A percentile compares a stretch with the other conserved stretches of the same genome.
Conservation (phyloP, 37 sponge, comb jelly and placozoan species). For the Beroe ovata region DNA sequence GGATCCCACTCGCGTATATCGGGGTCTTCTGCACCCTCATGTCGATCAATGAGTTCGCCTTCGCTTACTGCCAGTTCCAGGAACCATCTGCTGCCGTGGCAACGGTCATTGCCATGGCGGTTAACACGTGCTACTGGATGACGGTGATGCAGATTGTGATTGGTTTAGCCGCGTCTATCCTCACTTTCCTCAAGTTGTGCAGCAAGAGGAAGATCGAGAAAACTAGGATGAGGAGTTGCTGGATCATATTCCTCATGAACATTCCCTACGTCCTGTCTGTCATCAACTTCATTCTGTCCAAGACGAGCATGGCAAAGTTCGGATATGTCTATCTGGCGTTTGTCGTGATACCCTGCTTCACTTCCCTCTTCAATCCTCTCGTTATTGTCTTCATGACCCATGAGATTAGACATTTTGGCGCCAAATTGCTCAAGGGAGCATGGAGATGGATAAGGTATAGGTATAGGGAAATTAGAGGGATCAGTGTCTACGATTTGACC, state of each 20-base stretch:
- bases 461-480: not conserved
- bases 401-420: not conserved
- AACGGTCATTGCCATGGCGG: not conserved
- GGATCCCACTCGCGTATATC: not conserved
- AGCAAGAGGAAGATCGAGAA: conserved; percentile 6
- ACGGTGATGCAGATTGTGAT: not conserved
- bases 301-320: not conserved
- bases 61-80: conserved; percentile 39
- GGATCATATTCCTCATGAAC: conserved; percentile 51
- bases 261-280: conserved; percentile 29
- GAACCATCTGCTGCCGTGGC: not conserved
- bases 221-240: conserved; percentile 25
- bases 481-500: conserved; percentile 26
- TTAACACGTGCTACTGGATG: conserved; percentile 18
- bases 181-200: not conserved
- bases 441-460: not conserved
- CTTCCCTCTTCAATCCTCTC: conserved; percentile 11
- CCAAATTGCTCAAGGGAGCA: not conserved
- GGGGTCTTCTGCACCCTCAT: conserved; percentile 15
- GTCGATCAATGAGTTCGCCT: conserved; percentile 41
- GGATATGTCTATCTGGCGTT: conserved; percentile 28
- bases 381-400: not conserved
- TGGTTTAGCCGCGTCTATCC: conserved; percentile 1
- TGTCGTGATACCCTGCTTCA: conserved; percentile 3
- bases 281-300: conserved; percentile 38